Conservation (phyloP, 1,140 invertebrate species). For the Caenorhabditis tropicalis region DNA sequence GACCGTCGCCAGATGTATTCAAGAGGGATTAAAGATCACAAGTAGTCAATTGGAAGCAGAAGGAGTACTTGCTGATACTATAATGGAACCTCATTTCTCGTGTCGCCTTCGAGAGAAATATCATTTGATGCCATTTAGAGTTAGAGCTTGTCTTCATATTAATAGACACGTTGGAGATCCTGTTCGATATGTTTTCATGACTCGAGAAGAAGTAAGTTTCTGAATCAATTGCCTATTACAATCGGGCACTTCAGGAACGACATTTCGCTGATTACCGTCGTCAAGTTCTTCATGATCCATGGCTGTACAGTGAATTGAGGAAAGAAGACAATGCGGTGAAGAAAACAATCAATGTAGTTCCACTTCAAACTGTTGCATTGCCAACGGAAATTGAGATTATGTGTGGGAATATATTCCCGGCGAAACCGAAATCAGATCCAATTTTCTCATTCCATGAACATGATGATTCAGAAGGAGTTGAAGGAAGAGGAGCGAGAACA, state of each 20-base stretch:
- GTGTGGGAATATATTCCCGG: conserved; percentile 48
- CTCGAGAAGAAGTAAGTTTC: conserved; percentile 4
- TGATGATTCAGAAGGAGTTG: neutral
- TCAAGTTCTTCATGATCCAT: conserved; percentile 30
- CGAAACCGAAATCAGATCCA: conserved; percentile 11
- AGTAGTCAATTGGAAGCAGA: conserved; percentile 39
- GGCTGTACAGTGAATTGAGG: conserved; percentile 1
- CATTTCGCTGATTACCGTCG: conserved; percentile 32
- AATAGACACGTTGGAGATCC: conserved; percentile 50
- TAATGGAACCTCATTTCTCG: conserved; percentile 47
- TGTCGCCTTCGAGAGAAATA: conserved; percentile 31
- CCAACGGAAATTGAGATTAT: conserved; percentile 48
- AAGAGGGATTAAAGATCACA: conserved; percentile 41
- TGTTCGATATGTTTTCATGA: conserved; percentile 48
- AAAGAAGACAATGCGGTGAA: conserved; percentile 22
- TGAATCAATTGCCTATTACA: no score
- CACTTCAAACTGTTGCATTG: conserved; percentile 32
- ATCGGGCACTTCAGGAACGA: neutral
- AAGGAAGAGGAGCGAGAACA: conserved; percentile 46
- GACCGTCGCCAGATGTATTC: conserved; percentile 41
- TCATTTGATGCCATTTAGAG: conserved; percentile 20
- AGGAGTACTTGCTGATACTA: conserved; percentile 10
- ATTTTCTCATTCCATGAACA: conserved; percentile 24
- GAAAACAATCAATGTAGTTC: conserved; percentile 20
- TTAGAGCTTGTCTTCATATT: conserved; percentile 36